Conservation (phyloP, 2,113 vertebrate species). For the Urocolius indicus region DNA sequence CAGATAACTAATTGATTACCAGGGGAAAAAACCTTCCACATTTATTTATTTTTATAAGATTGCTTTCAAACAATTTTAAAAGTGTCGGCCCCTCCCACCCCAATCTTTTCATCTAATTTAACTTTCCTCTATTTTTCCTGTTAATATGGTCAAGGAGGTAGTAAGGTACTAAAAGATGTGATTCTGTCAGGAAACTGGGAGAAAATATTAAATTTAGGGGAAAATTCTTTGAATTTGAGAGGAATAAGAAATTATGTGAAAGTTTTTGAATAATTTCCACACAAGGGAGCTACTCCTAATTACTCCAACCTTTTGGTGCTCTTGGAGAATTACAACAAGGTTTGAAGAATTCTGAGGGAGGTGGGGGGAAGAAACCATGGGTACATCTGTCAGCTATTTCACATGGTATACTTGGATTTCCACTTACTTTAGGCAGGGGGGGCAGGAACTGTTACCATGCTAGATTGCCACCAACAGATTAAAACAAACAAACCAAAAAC, state of each 20-base stretch:
- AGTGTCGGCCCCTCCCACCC: accelerated
- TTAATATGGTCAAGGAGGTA: neutral
- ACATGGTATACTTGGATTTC: accelerated
- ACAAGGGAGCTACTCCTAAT: neutral
- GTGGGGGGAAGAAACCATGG: neutral
- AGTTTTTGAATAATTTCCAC: neutral
- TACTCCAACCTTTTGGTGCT: neutral
- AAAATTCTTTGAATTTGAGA: neutral
- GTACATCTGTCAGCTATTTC: neutral
- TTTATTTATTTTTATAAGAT: neutral
- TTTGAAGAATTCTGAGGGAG: neutral
- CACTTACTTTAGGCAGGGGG: neutral
- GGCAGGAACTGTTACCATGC: neutral
- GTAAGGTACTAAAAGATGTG: neutral
- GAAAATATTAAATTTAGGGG: neutral
- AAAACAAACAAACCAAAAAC: neutral
- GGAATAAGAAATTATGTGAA: neutral
- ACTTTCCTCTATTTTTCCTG: neutral
- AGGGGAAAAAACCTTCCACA: neutral
- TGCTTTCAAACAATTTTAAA: neutral
- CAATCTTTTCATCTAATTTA: neutral
- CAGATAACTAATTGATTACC: neutral
- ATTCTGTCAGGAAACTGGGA: neutral
- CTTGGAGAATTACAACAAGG: neutral
- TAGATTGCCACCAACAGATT: neutral